Evolutionary conservation across 2,888 invertebrate species (phyloP).

Genomic region (Polietes domitor): DNA sequence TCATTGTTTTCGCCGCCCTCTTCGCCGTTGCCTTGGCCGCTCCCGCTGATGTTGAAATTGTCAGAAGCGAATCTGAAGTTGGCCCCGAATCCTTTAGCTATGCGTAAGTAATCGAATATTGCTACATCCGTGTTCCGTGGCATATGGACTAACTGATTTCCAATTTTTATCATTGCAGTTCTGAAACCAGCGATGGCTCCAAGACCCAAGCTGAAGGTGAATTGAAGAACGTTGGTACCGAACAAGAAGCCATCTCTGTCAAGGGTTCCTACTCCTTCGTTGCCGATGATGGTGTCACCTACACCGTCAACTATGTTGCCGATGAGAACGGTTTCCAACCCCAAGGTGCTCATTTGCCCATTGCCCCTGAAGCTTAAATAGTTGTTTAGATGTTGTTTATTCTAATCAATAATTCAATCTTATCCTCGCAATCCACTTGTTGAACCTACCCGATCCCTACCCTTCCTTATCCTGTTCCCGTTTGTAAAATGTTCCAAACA

Average conservation of each 20-base stretch:
- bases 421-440: not conserved
- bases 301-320: conserved; percentile 82
- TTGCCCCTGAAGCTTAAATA: conserved; percentile 64
- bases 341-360: conserved; percentile 80
- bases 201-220: conserved; percentile 68
- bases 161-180: conserved; percentile 69
- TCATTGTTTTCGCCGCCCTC: conserved; percentile 76
- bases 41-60: conserved; percentile 80
- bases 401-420: no score
- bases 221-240: conserved; percentile 68
- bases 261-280: conserved; percentile 70
- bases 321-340: conserved; percentile 82
- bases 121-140: no score
- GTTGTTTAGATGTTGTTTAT: not conserved
- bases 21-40: conserved; percentile 75
- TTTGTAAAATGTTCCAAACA: no score
- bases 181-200: conserved; percentile 72
- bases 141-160: not conserved
- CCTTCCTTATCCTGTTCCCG: no score
- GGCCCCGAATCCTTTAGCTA: conserved; percentile 80
- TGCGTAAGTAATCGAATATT: conserved; percentile 81
- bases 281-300: conserved; percentile 71
- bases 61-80: conserved; percentile 82
- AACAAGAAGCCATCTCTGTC: conserved; percentile 71
- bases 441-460: not conserved